phyloP scores from a whole-genome alignment of 2,113 vertebrate genomes.

The Ameiurus melas region DNA sequence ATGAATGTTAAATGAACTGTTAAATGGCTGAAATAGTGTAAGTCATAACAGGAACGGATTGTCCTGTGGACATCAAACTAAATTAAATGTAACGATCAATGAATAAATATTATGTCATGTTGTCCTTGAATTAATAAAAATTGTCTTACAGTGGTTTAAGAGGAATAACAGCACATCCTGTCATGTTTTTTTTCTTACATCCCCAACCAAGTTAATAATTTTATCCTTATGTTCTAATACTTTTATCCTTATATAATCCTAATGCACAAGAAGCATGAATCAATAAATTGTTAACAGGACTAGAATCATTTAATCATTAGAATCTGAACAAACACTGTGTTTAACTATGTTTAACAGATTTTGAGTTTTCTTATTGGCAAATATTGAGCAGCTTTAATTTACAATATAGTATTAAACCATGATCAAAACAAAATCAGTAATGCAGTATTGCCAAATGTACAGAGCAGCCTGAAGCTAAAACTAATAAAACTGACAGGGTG shows the following conservation, averaged over 20 bases:
- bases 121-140: not conserved
- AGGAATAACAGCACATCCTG: not conserved
- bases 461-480: slow-evolving; percentile 4
- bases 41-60: not conserved
- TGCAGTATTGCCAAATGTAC: slow-evolving; percentile 24
- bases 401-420: not conserved
- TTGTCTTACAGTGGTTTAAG: not conserved
- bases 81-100: not conserved
- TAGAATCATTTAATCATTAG: too few relatives aligned
- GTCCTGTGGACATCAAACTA: not conserved
- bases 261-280: slow-evolving; percentile 2
- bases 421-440: not conserved
- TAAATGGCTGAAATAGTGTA: not conserved
- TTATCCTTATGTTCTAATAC: not conserved
- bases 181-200: not conserved
- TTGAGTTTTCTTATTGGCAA: not conserved
- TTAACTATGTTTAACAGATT: not conserved
- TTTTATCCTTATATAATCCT: not conserved
- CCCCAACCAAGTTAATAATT: too few relatives aligned
- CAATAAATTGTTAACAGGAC: not conserved
- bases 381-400: not conserved
- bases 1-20: not conserved
- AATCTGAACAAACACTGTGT: not conserved
- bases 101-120: not conserved
- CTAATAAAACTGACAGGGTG: slow-evolving; percentile 20